Percentiles rank a stretch among this genome's conserved stretches.
phyloP scores from a whole-genome alignment of 2,113 vertebrate genomes.

The Caracal caracal region DNA sequence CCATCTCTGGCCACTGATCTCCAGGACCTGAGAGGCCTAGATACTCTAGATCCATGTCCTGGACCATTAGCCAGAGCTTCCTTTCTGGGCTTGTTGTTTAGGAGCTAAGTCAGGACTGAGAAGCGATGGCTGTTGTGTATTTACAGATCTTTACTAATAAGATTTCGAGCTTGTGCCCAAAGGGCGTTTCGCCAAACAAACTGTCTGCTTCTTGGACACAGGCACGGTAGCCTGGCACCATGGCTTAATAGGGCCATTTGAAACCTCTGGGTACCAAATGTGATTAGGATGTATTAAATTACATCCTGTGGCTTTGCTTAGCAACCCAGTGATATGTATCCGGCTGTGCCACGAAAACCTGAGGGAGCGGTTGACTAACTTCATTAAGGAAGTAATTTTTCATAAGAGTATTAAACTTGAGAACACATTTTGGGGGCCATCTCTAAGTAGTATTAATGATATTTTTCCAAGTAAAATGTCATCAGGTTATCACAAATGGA shows the following conservation, averaged over 20 bases:
- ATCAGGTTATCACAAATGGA: background rate
- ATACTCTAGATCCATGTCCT: background rate
- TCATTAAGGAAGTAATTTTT: conserved; percentile 46
- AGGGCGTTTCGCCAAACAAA: conserved; percentile 17
- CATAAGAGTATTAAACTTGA: conserved; percentile 37
- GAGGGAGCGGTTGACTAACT: background rate
- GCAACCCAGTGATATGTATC: conserved; percentile 8
- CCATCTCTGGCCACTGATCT: background rate
- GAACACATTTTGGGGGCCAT: background rate
- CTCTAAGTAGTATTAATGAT: background rate
- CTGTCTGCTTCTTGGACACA: conserved; percentile 29
- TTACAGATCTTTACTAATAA: conserved; percentile 60
- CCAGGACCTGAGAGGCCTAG: background rate
- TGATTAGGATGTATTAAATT: conserved; percentile 57
- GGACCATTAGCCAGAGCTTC: background rate
- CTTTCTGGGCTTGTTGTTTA: background rate
- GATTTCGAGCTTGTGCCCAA: conserved; percentile 54
- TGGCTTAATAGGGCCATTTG: background rate
- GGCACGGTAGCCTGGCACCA: background rate
- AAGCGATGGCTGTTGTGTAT: background rate
- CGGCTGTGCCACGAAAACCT: conserved; percentile 32
- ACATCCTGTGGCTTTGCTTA: conserved; percentile 45
- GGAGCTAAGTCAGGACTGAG: background rate
- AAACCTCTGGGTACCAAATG: conserved; percentile 22
- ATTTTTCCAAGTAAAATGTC: background rate